Evolutionary conservation across 1,140 invertebrate genomes (phyloP).

Genomic region (Drosophila serrata): DNA sequence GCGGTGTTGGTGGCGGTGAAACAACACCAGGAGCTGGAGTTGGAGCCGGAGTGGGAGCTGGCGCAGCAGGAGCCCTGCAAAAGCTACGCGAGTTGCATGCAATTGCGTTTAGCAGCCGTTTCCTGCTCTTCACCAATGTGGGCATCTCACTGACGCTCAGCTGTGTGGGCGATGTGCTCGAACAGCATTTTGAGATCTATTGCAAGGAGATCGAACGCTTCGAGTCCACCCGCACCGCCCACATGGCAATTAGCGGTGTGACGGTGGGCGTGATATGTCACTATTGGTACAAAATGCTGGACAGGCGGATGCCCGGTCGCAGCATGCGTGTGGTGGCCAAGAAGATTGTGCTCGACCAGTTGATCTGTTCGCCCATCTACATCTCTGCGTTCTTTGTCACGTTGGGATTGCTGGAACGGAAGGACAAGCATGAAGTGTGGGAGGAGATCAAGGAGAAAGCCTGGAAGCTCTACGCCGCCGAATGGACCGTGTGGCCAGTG

Average conservation of each 20-base stretch:
- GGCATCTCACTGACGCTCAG: conserved; percentile 92
- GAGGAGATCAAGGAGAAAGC: conserved; percentile 93
- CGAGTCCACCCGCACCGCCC: conserved; percentile 89
- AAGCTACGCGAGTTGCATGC: conserved; percentile 68
- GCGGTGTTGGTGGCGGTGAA: background rate
- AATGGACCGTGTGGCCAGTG: conserved; percentile 94
- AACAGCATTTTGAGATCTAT: conserved; percentile 94
- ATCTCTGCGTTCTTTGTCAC: conserved; percentile 93
- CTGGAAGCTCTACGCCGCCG: conserved; percentile 90
- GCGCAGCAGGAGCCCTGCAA: conserved; percentile 26
- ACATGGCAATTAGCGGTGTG: conserved; percentile 92
- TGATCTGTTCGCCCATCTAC: conserved; percentile 94
- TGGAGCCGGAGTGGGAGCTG: conserved; percentile 2
- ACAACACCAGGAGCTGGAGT: conserved; percentile 4
- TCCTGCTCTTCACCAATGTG: conserved; percentile 94
- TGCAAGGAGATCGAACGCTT: conserved; percentile 88
- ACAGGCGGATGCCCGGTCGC: conserved; percentile 88
- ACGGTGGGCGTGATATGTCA: conserved; percentile 94
- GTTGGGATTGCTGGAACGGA: conserved; percentile 90
- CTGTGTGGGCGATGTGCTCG: conserved; percentile 91
- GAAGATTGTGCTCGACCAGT: conserved; percentile 95
- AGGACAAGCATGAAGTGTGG: conserved; percentile 88
- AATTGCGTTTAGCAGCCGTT: conserved; percentile 89
- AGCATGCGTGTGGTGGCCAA: conserved; percentile 90
- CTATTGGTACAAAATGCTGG: conserved; percentile 93